These are phyloP conservation scores for Conger conger DNA, from an alignment of 2,113 vertebrate genomes.

Conservation along the genomic window DNA sequence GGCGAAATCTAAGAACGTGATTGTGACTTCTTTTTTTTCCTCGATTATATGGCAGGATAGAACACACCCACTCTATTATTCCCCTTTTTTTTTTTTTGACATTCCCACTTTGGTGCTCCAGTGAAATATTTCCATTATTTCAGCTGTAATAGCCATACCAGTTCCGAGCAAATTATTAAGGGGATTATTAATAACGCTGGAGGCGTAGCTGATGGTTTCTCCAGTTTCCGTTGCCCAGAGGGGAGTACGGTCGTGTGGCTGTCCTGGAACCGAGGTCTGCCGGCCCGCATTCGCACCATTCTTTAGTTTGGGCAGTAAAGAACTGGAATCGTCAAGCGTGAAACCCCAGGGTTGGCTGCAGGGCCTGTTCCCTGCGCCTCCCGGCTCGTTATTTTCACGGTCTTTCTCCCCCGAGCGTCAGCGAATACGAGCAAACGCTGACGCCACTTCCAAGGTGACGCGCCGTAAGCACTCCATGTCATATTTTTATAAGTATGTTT, in stretches of 20 bases:
- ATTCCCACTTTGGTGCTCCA: slow-evolving; percentile 27
- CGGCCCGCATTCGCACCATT: slow-evolving; percentile 28
- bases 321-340: slow-evolving; percentile 25
- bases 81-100: not conserved
- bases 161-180: slow-evolving; percentile 37
- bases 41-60: not conserved
- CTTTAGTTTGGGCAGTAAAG: slow-evolving; percentile 33
- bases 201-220: slow-evolving; percentile 49
- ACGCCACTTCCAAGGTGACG: slow-evolving; percentile 16
- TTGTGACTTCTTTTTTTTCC: not conserved
- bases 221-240: slow-evolving; percentile 34
- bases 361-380: slow-evolving; percentile 13
- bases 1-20: not conserved
- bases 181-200: slow-evolving; percentile 40
- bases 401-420: slow-evolving; percentile 10
- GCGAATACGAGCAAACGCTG: not conserved
- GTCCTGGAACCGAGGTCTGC: slow-evolving; percentile 30
- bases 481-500: slow-evolving; percentile 5
- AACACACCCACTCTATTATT: slow-evolving; percentile 12
- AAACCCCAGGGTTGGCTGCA: slow-evolving; percentile 14
- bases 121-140: slow-evolving; percentile 45
- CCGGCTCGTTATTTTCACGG: slow-evolving; percentile 25
- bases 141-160: slow-evolving; percentile 41
- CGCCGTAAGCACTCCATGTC: slow-evolving; percentile 1
- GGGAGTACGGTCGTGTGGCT: slow-evolving; percentile 23